Evolutionary conservation across 64 coral and sea anemone genomes (phyloP).

Genomic region (Montipora efflorescens): DNA sequence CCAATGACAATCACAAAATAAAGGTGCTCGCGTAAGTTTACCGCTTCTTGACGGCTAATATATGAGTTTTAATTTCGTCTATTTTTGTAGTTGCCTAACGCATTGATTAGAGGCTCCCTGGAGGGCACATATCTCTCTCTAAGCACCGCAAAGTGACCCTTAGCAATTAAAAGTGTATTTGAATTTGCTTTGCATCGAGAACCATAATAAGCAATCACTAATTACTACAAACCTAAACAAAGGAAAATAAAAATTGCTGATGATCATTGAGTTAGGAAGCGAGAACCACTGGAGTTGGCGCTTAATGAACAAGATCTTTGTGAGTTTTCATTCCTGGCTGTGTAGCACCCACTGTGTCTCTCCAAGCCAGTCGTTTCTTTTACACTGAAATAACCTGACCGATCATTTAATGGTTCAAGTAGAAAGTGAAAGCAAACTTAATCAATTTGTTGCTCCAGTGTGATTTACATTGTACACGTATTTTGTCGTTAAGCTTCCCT

Average conservation of each 20-base stretch:
- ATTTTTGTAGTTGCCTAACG: constrained; percentile 43
- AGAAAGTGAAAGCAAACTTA: constrained; percentile 43
- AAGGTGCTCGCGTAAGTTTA: constrained; percentile 7
- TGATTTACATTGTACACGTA: constrained; percentile 11
- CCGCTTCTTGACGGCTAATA: constrained; percentile 44
- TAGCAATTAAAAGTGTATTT: constrained; percentile 66
- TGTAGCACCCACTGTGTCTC: constrained; percentile 28
- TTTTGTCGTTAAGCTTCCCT: constrained; percentile 2
- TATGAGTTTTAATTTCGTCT: constrained; percentile 50
- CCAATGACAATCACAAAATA: neutral
- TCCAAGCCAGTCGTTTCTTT: neutral
- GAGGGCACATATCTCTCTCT: constrained; percentile 43
- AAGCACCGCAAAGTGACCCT: constrained; percentile 49
- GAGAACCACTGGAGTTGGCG: constrained; percentile 40
- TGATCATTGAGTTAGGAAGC: constrained; percentile 52
- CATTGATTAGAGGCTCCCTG: constrained; percentile 26
- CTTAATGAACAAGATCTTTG: constrained; percentile 50
- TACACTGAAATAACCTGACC: constrained; percentile 4
- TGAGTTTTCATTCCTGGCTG: constrained; percentile 39
- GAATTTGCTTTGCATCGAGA: constrained; percentile 59
- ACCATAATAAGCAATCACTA: constrained; percentile 64
- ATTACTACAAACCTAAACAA: constrained; percentile 61
- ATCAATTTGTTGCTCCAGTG: constrained; percentile 12
- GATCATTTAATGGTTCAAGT: constrained; percentile 26
- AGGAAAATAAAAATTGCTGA: constrained; percentile 60